Conservation (phyloP, 2,113 vertebrate genomes). For the Aix galericulata region DNA sequence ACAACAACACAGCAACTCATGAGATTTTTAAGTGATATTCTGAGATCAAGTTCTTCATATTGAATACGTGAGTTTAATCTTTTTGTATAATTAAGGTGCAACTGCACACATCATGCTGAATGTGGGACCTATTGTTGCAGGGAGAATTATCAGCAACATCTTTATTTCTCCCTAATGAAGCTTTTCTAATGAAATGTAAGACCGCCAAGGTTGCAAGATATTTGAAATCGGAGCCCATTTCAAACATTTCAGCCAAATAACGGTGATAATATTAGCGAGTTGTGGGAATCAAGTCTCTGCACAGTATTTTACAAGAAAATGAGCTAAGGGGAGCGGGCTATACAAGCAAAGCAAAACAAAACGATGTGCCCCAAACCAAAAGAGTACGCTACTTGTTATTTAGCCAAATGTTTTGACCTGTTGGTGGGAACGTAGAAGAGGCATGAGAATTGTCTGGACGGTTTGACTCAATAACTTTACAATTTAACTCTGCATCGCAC, state of each 20-base stretch:
- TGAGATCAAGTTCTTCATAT: neutral
- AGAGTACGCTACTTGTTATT: neutral
- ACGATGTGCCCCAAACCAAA: conserved; percentile 23
- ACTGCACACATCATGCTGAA: accelerated
- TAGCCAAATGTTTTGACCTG: neutral
- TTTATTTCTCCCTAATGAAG: conserved; percentile 54
- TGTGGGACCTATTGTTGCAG: neutral
- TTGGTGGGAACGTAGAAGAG: neutral
- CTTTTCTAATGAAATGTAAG: conserved; percentile 49
- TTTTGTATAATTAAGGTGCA: neutral
- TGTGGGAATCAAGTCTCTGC: conserved; percentile 41
- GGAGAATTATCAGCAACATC: conserved; percentile 13
- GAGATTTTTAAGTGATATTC: neutral
- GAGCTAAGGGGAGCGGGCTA: neutral
- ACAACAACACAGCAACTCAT: neutral
- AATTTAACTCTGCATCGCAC: neutral
- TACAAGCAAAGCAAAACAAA: conserved; percentile 57
- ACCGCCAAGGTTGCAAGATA: conserved; percentile 8
- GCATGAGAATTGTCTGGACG: neutral
- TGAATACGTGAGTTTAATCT: neutral
- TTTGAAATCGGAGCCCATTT: conserved; percentile 36
- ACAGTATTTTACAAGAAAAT: conserved; percentile 38
- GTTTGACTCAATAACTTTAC: neutral
- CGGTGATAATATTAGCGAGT: conserved; percentile 54
- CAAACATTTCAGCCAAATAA: conserved; percentile 54